Evolutionary conservation across 2,888 invertebrate genomes (phyloP).

Genomic region (Heteropelma amictum): DNA sequence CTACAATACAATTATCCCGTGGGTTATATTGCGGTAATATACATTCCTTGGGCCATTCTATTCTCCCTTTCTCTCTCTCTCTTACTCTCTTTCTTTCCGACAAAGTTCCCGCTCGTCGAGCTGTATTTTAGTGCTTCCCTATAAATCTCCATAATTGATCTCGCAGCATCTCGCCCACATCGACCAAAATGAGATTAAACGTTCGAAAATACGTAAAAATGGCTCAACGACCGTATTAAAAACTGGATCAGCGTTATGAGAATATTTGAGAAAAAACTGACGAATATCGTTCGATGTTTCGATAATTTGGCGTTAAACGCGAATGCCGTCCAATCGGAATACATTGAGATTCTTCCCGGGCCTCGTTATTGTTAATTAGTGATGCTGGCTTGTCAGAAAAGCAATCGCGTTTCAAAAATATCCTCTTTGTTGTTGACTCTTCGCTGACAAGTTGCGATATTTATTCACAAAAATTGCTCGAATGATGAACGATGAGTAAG

Average conservation of each 20-base stretch:
- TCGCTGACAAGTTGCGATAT: too few species aligned
- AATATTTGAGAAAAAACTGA: neutral
- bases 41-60: slow-evolving; percentile 11
- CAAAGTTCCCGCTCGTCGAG: neutral
- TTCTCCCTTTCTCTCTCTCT: neutral
- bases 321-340: too few species aligned
- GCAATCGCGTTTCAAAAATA: too few species aligned
- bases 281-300: neutral
- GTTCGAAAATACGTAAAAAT: neutral
- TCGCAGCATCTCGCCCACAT: neutral
- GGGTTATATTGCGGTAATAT: neutral
- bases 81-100: neutral
- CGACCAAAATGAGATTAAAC: slow-evolving; percentile 1
- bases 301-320: too few species aligned
- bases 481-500: too few species aligned
- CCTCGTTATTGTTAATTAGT: too few species aligned
- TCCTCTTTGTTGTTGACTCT: too few species aligned
- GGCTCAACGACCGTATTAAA: neutral
- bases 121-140: neutral
- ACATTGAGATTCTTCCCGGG: too few species aligned
- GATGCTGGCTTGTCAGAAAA: too few species aligned
- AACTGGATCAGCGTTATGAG: too few species aligned
- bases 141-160: neutral
- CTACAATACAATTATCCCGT: neutral
- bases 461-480: too few species aligned